Percentiles rank a stretch among this genome's conserved stretches.
phyloP scores from a whole-genome alignment of 35 echinoderm and acorn worm genomes.

The Ophiothrix spiculata region DNA sequence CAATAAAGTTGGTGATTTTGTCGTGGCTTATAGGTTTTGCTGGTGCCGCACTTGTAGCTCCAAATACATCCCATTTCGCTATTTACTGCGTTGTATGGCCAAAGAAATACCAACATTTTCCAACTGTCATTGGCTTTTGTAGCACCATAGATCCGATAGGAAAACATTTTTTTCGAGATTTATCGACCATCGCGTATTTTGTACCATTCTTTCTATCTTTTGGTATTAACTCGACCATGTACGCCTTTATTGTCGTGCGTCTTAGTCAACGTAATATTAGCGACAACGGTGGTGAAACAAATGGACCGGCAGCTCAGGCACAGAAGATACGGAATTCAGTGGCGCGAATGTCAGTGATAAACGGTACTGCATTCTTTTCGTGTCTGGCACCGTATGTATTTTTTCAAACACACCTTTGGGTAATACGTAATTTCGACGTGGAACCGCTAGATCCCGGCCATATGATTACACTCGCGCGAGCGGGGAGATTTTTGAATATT shows the following conservation, averaged over 20 bases:
- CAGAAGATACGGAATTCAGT: too few relatives aligned
- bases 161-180: not conserved
- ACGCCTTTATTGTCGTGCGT: not conserved
- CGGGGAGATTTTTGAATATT: not conserved
- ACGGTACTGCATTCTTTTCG: not conserved
- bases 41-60: too few relatives aligned
- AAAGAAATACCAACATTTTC: too few relatives aligned
- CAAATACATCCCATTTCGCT: too few relatives aligned
- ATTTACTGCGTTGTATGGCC: too few relatives aligned
- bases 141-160: too few relatives aligned
- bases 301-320: not conserved
- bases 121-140: too few relatives aligned
- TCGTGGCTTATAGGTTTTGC: too few relatives aligned
- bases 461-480: not conserved
- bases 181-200: too few relatives aligned
- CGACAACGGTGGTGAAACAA: not conserved
- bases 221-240: not conserved
- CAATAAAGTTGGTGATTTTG: too few relatives aligned
- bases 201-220: not conserved
- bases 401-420: not conserved
- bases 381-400: not conserved
- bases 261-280: not conserved
- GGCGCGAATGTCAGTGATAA: not conserved
- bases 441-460: not conserved
- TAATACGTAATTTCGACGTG: not conserved